phyloP scores from a whole-genome alignment of 2,113 vertebrate genomes.

The Tragulus kanchil region DNA sequence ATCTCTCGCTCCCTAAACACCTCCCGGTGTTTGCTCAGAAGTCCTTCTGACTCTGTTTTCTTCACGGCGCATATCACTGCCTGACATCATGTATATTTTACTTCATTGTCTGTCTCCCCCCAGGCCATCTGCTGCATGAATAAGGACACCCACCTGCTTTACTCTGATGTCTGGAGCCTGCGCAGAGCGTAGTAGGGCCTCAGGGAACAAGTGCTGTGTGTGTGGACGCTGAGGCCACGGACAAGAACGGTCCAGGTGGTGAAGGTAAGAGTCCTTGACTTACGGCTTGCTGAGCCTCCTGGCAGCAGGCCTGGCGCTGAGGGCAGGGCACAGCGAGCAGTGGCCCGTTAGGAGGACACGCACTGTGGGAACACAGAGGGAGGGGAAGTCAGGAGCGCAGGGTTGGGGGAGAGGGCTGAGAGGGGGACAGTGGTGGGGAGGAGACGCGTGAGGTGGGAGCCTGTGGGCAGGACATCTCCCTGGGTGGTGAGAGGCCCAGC shows the following conservation, averaged over 20 bases:
- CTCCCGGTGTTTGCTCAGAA: background rate
- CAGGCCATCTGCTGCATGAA: background rate
- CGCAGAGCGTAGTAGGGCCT: background rate
- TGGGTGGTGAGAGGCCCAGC: background rate
- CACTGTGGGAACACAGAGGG: background rate
- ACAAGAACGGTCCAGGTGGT: background rate
- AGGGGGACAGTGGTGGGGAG: background rate
- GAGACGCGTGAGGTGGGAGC: background rate
- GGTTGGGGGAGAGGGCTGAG: background rate
- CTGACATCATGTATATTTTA: background rate
- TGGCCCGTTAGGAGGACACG: background rate
- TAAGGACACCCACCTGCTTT: background rate
- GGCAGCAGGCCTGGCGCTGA: background rate
- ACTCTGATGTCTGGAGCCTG: background rate
- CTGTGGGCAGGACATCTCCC: background rate
- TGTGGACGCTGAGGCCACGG: background rate
- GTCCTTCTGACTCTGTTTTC: background rate
- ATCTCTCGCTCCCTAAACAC: background rate
- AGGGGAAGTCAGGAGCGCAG: background rate
- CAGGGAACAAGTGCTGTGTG: background rate
- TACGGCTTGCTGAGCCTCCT: background rate
- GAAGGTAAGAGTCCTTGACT: background rate
- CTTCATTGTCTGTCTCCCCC: background rate
- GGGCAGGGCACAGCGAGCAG: background rate
- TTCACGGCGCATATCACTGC: background rate